Base-by-base conservation (phyloP, 1,140 invertebrate species). In the Cardiocondyla obscurior region DNA sequence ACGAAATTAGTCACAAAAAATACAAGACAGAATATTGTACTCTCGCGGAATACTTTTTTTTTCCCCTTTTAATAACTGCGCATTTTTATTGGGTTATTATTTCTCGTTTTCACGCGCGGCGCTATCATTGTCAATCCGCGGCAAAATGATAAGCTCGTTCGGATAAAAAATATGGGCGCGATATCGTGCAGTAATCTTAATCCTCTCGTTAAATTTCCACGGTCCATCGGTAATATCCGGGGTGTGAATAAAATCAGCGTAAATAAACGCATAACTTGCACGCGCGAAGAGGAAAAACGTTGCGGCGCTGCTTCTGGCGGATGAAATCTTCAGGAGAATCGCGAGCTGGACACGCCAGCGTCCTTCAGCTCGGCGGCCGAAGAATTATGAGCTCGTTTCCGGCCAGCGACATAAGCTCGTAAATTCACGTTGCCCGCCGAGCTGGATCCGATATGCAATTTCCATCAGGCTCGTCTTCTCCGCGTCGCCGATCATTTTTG, bases 381-480 rank as follows among this genome's bases (percentile, higher is more conserved):
- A 89, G 88, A 89, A 88, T 88, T 88, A 88, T 73, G 85, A 85
- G 82, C 82, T 74, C 74, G 85, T 82, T 88, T 76, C 77, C 49
- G 58, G 62, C 51, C 62, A 76, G 69, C 53, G 76, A 84, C 53
- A 49, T 64, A 58, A 72, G 49, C 69, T 81, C 82, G 74, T 89
- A 89, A 86, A 89, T 89, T 85, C 57, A 82, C 65, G 60, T 58
- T 25, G 74, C 36, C 22, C 22, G 25, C 51, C 42, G 49, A n/a
- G 12, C 51, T 30, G 62, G 44, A 36, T 46, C 39, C 22, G n/a
- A 39, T 73, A 81, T 60, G 77, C 74, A 79, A 55, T 79, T 79
- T 77, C 72, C 58, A 64, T 64, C 70, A 49, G 28, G 19, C 19
- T n/a, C 16, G 30, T 33, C 22, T 74, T 7, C 70, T 82, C 16